phyloP scores from a whole-genome alignment of 2,888 invertebrate genomes.

The Drosophila infuscata region DNA sequence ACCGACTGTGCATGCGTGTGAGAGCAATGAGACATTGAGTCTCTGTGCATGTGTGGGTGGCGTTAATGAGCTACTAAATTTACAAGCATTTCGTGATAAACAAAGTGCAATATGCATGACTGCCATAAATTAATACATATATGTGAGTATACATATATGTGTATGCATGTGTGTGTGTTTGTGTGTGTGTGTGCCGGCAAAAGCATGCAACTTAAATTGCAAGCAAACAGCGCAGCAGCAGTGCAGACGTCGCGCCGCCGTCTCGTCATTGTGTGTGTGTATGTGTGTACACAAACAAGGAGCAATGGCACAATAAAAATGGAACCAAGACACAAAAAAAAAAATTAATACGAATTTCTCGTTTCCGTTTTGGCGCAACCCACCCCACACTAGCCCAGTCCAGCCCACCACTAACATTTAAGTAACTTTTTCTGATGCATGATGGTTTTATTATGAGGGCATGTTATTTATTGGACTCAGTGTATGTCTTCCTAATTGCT shows the following conservation, averaged over 20 bases:
- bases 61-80: slow-evolving; percentile 46
- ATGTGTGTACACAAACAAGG: slow-evolving; percentile 42
- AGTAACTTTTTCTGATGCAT: slow-evolving; percentile 12
- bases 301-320: slow-evolving; percentile 66
- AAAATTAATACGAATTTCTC: slow-evolving; percentile 61
- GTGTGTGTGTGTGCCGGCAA: slow-evolving; percentile 46
- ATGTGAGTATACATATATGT: slow-evolving; percentile 3
- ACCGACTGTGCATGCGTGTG: slow-evolving; percentile 43
- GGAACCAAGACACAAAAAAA: slow-evolving; percentile 45
- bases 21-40: slow-evolving; percentile 24
- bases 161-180: slow-evolving; percentile 10
- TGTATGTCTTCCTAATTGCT: slow-evolving; percentile 34
- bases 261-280: slow-evolving; percentile 36
- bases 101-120: slow-evolving; percentile 54
- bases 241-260: slow-evolving; percentile 49
- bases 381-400: slow-evolving; percentile 18
- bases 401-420: slow-evolving; percentile 22
- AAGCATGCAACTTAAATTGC: slow-evolving; percentile 50
- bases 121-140: slow-evolving; percentile 11
- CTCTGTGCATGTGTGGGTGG: slow-evolving; percentile 41
- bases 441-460: slow-evolving; percentile 22
- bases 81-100: slow-evolving; percentile 66
- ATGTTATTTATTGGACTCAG: slow-evolving; percentile 13
- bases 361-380: slow-evolving; percentile 50
- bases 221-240: slow-evolving; percentile 29